phyloP scores from a whole-genome alignment of 92 coral and sea anemone genomes.

The Phymanthus crucifer region DNA sequence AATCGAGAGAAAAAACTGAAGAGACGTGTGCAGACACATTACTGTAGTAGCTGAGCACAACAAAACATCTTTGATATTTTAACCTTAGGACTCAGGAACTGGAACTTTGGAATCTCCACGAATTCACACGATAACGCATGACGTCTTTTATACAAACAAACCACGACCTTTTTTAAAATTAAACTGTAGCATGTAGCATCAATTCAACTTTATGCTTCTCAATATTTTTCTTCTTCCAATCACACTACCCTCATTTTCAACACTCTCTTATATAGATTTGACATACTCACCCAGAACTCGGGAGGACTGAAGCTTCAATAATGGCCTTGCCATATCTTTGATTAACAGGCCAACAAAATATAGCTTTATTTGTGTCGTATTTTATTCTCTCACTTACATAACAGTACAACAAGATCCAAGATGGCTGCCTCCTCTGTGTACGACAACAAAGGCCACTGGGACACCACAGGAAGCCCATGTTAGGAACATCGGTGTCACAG shows the following conservation, averaged over 20 bases:
- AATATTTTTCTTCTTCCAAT: too few species aligned
- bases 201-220: too few species aligned
- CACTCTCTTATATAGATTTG: background rate
- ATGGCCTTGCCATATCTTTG: conserved; percentile 42
- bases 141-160: too few species aligned
- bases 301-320: conserved; percentile 39
- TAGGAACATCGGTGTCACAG: too few species aligned
- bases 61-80: too few species aligned
- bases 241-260: background rate
- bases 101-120: background rate
- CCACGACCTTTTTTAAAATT: too few species aligned
- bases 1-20: too few species aligned
- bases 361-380: background rate
- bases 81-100: background rate
- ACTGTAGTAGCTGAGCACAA: too few species aligned
- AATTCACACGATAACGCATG: too few species aligned
- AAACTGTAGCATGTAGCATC: too few species aligned
- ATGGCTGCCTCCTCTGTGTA: conserved; percentile 24
- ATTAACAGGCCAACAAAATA: background rate
- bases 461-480: background rate
- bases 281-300: conserved; percentile 25
- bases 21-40: too few species aligned
- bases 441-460: conserved; percentile 19
- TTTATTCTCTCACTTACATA: conserved; percentile 16
- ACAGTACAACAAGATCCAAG: conserved; percentile 21